Evolutionary conservation across 30 jellyfish, hydroid and myxozoan genomes (phyloP), one percentile per base, ranked within the genome.

Genomic region (Hydractinia symbiolongicarpus): DNA sequence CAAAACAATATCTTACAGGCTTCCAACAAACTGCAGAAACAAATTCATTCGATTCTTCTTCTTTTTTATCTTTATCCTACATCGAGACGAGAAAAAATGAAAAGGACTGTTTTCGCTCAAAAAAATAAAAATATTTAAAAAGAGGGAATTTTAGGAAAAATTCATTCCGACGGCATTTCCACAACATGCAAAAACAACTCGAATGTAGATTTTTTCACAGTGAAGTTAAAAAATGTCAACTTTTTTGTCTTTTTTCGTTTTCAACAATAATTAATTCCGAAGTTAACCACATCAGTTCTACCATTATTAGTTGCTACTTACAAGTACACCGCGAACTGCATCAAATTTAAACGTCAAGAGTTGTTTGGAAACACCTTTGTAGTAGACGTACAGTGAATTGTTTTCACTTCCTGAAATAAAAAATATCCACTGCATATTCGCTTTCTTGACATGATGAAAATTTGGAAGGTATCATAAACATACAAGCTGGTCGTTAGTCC

Each of bases 11-110:
- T 67, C 98, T 64, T 78, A 91, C 98, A 52, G 98, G 98, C 76
- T 91, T 91, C 98, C 98, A 91, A 74, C 98, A 91, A 21, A 91
- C 98, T 6, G 98, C 98, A 52, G 98, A 91, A 51, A 91, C 98
- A 55, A 91, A 91, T 80, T 91, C 98, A 61, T 91, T 91, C 53
- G 86, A 91, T 52, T 91, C 98, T 67, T 91, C 98, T 7, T 86
- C 96, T 53, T 85, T 81, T 76, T 91, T 91, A 7, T 91, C 98
- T n/a, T 88, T 88, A 55, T 91, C 98, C 98, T 91, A 50, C n/a
- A 21, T 0, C 13, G 16, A 51, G 10, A 8, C 50, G 30, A 54
- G 53, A 55, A 75, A 0, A 6, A 50, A 61, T 61, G 49, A 67
- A 53, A 52, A 79, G 16, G 11, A 17, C 53, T 44, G 9, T 9